Base-by-base conservation (phyloP, 2,888 invertebrate genomes). In the Drosophila putrida region DNA sequence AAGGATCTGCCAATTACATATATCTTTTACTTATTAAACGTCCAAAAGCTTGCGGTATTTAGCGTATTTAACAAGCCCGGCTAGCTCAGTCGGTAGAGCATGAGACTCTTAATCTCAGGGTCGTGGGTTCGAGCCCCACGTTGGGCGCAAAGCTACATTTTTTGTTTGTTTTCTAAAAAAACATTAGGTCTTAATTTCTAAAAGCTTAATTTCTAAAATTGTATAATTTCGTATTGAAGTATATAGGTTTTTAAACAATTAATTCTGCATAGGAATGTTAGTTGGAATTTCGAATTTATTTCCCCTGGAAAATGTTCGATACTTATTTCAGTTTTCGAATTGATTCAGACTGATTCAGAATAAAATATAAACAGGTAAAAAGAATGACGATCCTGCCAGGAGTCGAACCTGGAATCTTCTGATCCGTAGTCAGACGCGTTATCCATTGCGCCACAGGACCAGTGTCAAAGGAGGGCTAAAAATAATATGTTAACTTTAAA, bases 391-490 rank as follows among this genome's bases (percentile, higher is more conserved):
- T 92, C 92, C 91, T 92, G 92, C 92, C 92, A 92, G 92, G 92
- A 92, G 92, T 92, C 92, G 92, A 92, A 92, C 92, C 92, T 92
- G 92, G 92, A 92, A 92, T 92, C 92, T 92, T 92, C 92, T 92
- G 92, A 92, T 92, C 92, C 92, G 92, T 92, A 92, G 92, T 92
- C 92, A 92, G 92, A 92, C 92, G 92, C 92, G 92, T 92, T 70
- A 68, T 70, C 68, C 62, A 70, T 68, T 68, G 70, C 70, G 70
- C 70, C 68, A 70, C 70, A 70, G 57, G 70, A 70, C 70, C 70
- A 27, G 9, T 11, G 38, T 0, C 6, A 9, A 2, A 13, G 2
- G 1, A 0, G 0, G 6, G 27, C 0, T 46, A 4, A 4, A 13
- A 15, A 4, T 13, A 20, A 20, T 5, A 20, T 0, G 0, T 15